Percentiles rank a stretch among this genome's conserved stretches.
Conservation (phyloP, 2,797 vertebrate genomes). For the Antennarius maculatus region DNA sequence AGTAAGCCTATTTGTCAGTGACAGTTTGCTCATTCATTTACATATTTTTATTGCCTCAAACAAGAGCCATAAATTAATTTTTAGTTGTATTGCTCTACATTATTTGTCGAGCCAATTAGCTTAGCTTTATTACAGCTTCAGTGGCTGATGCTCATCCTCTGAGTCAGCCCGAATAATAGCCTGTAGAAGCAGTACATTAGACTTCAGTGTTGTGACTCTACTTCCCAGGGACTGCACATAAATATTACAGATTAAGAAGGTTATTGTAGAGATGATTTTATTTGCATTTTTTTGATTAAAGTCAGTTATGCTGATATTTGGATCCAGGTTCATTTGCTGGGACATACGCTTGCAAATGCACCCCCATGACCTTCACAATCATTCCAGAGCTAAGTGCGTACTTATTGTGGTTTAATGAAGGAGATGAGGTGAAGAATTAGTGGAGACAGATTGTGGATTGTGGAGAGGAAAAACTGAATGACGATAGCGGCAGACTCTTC, state of each 20-base stretch:
- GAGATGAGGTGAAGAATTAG: slow-evolving; percentile 35
- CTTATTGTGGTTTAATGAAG: slow-evolving; percentile 29
- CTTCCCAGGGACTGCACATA: not conserved
- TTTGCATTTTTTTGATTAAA: slow-evolving; percentile 31
- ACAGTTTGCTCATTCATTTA: not conserved
- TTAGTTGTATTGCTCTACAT: not conserved
- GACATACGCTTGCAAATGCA: slow-evolving; percentile 3
- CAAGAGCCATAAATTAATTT: not conserved
- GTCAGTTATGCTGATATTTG: slow-evolving; percentile 59
- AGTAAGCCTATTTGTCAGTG: not conserved
- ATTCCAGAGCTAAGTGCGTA: slow-evolving; percentile 19
- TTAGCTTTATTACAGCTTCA: not conserved
- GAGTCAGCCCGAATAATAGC: slow-evolving; percentile 2
- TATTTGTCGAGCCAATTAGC: not conserved
- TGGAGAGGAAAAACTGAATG: slow-evolving; percentile 17
- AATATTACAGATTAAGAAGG: slow-evolving; percentile 14
- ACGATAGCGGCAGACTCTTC: not conserved
- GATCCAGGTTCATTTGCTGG: slow-evolving; percentile 20
- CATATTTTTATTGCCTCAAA: not conserved
- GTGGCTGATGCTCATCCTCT: not conserved
- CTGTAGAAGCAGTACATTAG: not conserved
- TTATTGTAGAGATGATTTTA: slow-evolving; percentile 29
- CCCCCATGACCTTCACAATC: slow-evolving; percentile 17
- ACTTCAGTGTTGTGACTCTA: slow-evolving; percentile 3
- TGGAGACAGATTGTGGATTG: slow-evolving; percentile 39